Evolutionary conservation across 2,797 vertebrate genomes (phyloP), one percentile per base, ranked within the genome.

Genomic region (Gallinago nigripennis): DNA sequence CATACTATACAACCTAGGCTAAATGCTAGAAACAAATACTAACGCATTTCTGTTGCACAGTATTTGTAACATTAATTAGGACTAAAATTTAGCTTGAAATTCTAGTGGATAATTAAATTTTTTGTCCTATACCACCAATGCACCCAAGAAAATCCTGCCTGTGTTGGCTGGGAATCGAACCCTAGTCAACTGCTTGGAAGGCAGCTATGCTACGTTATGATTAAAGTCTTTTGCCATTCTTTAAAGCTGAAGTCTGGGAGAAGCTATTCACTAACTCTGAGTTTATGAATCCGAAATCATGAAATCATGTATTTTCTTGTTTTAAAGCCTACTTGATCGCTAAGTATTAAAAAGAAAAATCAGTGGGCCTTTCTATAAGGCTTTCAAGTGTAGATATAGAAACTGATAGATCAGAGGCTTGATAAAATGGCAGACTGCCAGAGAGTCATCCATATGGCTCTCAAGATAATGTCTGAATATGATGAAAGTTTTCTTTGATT

Each of bases 251-350:
- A 78, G 57, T 50, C 81, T n/a, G 28, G 33, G 27, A 94, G 61
- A 91, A 93, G 85, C 54, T 79, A 56, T 86, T 86, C 90, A 84
- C 82, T 78, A 60, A 48, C 73, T 61, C 71, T 1, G n/a, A 71
- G 58, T 90, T 90, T 82, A 88, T 94, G 92, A 91, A 88, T 90
- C 86, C 58, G 46, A 83, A 92, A 79, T 93, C 86, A 95, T 79
- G 88, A 92, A 97, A 95, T 95, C 70, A 76, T 16, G 10, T 43
- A 70, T 94, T 86, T 89, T 91, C 90, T 90, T 93, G 86, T 92
- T 95, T 94, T 95, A 95, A 89, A 97, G 80, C 63, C 80, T 72
- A 21, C 81, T 90, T 88, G 77, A 86, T 94, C 54, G 1, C 37
- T 5, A 58, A 46, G 70, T 77, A 90, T 51, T 94, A 87, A 91